A percentile compares a stretch with the other conserved stretches of the same genome.
Conservation (phyloP, 2,113 vertebrate genomes). For the Trematomus loennbergii region DNA sequence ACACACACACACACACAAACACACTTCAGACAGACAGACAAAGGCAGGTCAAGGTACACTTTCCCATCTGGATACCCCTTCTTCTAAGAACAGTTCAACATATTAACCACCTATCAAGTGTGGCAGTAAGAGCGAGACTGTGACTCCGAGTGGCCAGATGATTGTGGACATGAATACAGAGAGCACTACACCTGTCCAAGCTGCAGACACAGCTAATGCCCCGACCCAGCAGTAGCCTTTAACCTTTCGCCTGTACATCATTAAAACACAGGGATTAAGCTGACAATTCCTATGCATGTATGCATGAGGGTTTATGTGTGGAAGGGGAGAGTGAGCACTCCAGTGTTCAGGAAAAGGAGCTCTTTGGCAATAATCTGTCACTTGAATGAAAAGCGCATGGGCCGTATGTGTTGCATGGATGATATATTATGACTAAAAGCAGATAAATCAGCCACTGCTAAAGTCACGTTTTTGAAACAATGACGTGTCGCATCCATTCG, state of each 20-base stretch:
- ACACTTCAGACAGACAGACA: slow-evolving; percentile 56
- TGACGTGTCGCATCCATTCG: slow-evolving; percentile 78
- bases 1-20: not conserved
- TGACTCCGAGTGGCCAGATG: slow-evolving; percentile 44
- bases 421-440: slow-evolving; percentile 76
- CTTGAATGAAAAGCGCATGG: slow-evolving; percentile 78
- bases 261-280: slow-evolving; percentile 47
- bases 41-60: slow-evolving; percentile 68
- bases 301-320: slow-evolving; percentile 40
- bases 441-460: slow-evolving; percentile 82
- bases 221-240: slow-evolving; percentile 17
- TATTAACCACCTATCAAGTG: slow-evolving; percentile 58
- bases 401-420: slow-evolving; percentile 72
- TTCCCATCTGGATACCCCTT: slow-evolving; percentile 66
- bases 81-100: slow-evolving; percentile 58
- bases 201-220: slow-evolving; percentile 4
- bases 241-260: slow-evolving; percentile 21
- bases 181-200: slow-evolving; percentile 45
- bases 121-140: slow-evolving; percentile 17
- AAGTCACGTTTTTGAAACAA: slow-evolving; percentile 78
- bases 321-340: slow-evolving; percentile 43
- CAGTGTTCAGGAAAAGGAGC: slow-evolving; percentile 59
- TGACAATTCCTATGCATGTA: slow-evolving; percentile 51
- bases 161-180: slow-evolving; percentile 56
- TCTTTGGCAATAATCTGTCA: slow-evolving; percentile 76